A percentile compares a stretch with the other conserved stretches of the same genome.
Evolutionary conservation across 1,140 invertebrate species (phyloP).

Genomic region (Lepidostoma basale): DNA sequence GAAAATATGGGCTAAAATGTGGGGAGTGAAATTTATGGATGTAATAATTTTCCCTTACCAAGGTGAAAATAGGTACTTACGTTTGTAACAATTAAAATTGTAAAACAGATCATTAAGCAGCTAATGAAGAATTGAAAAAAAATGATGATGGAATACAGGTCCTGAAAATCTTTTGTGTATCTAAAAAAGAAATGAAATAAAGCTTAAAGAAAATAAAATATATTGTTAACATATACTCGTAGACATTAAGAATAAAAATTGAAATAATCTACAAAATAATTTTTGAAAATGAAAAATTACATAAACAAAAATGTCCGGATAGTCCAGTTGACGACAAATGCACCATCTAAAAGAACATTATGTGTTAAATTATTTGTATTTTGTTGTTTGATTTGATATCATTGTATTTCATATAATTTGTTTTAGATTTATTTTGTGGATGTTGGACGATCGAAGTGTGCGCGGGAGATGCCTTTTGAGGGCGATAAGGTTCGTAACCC

Average conservation of each 20-base stretch:
- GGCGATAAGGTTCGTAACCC: no score
- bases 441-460: no score
- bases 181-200: slow-evolving; percentile 15
- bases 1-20: no score
- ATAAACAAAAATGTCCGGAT: background rate
- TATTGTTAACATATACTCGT: background rate
- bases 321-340: background rate
- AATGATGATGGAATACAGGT: slow-evolving; percentile 34
- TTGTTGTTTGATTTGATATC: no score
- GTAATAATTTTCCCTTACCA: no score
- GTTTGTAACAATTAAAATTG: slow-evolving; percentile 40
- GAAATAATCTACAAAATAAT: background rate
- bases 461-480: no score
- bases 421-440: no score
- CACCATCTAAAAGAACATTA: background rate
- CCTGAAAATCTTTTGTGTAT: slow-evolving; percentile 17
- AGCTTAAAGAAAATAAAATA: background rate
- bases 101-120: slow-evolving; percentile 42
- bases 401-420: no score
- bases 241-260: background rate
- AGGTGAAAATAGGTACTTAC: no score
- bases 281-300: background rate
- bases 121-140: slow-evolving; percentile 40
- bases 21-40: no score
- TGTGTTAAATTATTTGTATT: background rate